phyloP scores from a whole-genome alignment of 2,797 vertebrate genomes.

The Lepus oiostolus region DNA sequence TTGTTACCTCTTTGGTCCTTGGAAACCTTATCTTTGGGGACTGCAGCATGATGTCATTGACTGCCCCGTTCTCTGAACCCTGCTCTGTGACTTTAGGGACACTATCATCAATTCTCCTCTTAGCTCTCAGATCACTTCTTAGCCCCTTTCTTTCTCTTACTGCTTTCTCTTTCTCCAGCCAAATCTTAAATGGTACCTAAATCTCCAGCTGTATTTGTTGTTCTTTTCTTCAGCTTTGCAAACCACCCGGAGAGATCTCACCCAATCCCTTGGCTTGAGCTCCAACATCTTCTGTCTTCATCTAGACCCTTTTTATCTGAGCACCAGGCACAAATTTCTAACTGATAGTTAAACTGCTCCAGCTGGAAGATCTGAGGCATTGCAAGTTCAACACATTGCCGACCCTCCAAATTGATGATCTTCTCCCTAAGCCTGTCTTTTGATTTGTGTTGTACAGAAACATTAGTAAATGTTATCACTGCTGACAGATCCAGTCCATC shows the following conservation, averaged over 20 bases:
- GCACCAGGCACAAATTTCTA: background rate
- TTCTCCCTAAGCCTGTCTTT: background rate
- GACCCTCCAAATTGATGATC: background rate
- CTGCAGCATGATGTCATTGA: fast-evolving
- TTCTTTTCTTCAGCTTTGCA: conserved; percentile 22
- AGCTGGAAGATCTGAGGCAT: background rate
- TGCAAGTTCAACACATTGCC: background rate
- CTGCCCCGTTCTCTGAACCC: background rate
- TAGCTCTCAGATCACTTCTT: background rate
- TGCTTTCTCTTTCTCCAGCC: background rate
- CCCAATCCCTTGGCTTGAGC: background rate
- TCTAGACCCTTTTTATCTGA: conserved; percentile 31
- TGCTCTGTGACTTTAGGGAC: background rate
- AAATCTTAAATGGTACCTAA: conserved; percentile 18
- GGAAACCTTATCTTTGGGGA: background rate
- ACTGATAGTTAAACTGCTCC: background rate
- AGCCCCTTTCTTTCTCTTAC: background rate
- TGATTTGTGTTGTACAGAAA: background rate
- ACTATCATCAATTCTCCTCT: background rate
- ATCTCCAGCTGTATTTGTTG: background rate
- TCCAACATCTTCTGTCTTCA: background rate
- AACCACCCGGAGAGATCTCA: background rate
- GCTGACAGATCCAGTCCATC: background rate
- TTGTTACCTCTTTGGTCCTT: background rate
- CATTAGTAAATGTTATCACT: background rate